Evolutionary conservation across 2,113 vertebrate genomes (phyloP), one percentile per base, ranked within the genome.

Genomic region (Leuciscus idus): DNA sequence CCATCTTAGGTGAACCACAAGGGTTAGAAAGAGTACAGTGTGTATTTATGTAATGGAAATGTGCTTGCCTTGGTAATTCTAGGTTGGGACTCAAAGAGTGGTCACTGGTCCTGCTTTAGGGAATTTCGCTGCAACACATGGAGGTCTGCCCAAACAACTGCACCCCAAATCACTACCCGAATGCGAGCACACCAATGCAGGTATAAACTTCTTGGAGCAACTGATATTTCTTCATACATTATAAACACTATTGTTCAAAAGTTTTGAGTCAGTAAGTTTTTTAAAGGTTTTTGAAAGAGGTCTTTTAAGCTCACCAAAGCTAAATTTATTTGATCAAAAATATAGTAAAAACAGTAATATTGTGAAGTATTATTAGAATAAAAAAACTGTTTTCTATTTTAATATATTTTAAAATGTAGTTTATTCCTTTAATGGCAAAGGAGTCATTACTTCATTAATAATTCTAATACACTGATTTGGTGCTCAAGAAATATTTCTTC

Each of bases 71-170:
- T 70, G 64, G 79, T 91, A 12, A 92, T 28, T 88, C 85, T 82
- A 97, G 97, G 82, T 79, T 46, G 90, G 89, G 7, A 86, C 75
- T 62, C 92, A 91, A 79, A 96, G 92, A 91, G 57, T 88, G 73
- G 84, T 89, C 19, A 92, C 90, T 79, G 93, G 92, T 3, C 84
- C 91, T 12, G 90, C 85, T 0, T 50, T 77, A 39, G 68, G 72
- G 84, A 90, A 0, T 64, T 92, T 93, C 1, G 48, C 90, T 0
- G 30, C 80, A 52, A 87, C 94, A 85, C 92, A 95, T 4, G 88
- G 83, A 91, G 30, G 91, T 88, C 57, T 85, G 6, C 46, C 84
- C 1, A 33, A 12, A 33, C 70, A 79, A 36, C 75, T 92, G 30
- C 28, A 90, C 12, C 90, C 90, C 74, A 84, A 89, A 17, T 89